These are phyloP conservation scores for Nyleta sp. DNA, from an alignment of 2,888 invertebrate genomes.

Conservation along the genomic window DNA sequence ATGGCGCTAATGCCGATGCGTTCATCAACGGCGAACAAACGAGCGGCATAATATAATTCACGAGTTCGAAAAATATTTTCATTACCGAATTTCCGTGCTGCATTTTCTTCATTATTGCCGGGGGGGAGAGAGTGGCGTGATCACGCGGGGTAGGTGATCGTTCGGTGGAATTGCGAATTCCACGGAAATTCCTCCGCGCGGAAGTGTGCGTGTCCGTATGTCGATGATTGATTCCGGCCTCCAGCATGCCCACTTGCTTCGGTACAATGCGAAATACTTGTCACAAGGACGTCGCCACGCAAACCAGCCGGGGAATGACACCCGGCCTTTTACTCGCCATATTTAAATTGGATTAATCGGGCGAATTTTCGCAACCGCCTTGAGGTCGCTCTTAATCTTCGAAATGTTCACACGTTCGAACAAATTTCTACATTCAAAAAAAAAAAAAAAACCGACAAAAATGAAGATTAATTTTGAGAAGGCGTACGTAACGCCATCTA, in stretches of 20 bases:
- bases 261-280: conserved; percentile 46
- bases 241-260: conserved; percentile 27
- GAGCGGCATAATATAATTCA: conserved; percentile 7
- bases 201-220: conserved; percentile 44
- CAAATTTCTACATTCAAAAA: no score
- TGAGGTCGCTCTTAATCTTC: not conserved
- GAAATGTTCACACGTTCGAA: no score
- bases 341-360: conserved; percentile 20
- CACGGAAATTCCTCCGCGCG: conserved; percentile 39
- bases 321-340: conserved; percentile 24
- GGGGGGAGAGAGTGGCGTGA: not conserved
- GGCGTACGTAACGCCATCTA: no score
- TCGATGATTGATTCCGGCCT: conserved; percentile 52
- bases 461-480: no score
- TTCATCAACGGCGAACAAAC: conserved; percentile 16
- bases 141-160: conserved; percentile 33
- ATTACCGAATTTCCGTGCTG: conserved; percentile 35
- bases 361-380: no score
- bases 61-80: conserved; percentile 42
- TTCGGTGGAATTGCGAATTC: conserved; percentile 50
- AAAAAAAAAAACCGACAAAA: no score
- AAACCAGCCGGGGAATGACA: conserved; percentile 28
- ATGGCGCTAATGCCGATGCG: not conserved
- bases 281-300: conserved; percentile 36
- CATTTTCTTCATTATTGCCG: conserved; percentile 46